These are phyloP conservation scores for Halichondria panicea DNA, from an alignment of 37 sponge, comb jelly and placozoan genomes.

Conservation along the genomic window DNA sequence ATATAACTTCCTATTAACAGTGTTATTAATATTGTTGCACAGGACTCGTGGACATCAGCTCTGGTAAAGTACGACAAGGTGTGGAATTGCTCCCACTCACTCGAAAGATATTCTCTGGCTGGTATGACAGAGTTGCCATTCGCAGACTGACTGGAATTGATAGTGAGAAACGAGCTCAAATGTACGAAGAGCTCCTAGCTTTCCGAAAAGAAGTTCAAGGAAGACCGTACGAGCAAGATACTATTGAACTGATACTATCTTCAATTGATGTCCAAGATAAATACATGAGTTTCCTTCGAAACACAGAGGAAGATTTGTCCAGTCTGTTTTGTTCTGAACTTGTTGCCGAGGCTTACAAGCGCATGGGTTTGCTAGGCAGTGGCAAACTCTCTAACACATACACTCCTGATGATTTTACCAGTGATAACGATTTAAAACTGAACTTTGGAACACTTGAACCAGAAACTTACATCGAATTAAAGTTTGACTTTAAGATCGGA, in stretches of 20 bases:
- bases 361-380: constrained; percentile 45
- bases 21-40: neutral
- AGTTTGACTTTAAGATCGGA: constrained; percentile 42
- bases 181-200: constrained; percentile 44
- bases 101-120: constrained; percentile 80
- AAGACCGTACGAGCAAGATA: constrained; percentile 69
- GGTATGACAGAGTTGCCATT: constrained; percentile 75
- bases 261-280: constrained; percentile 57
- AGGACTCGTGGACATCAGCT: constrained; percentile 74
- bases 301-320: constrained; percentile 67
- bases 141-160: constrained; percentile 51
- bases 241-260: constrained; percentile 66
- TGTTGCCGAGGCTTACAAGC: constrained; percentile 72
- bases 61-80: constrained; percentile 62
- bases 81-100: constrained; percentile 75
- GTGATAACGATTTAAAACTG: constrained; percentile 17
- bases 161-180: constrained; percentile 39
- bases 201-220: constrained; percentile 62
- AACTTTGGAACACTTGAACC: constrained; percentile 30
- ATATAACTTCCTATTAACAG: neutral
- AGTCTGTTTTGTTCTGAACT: constrained; percentile 79
- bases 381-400: constrained; percentile 55
- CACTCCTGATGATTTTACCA: constrained; percentile 82
- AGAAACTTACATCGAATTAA: constrained; percentile 61
- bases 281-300: constrained; percentile 59